Percentiles rank a stretch among this genome's conserved stretches.
Evolutionary conservation across 2,888 invertebrate genomes (phyloP).

Genomic region (Strigamia crassipes): DNA sequence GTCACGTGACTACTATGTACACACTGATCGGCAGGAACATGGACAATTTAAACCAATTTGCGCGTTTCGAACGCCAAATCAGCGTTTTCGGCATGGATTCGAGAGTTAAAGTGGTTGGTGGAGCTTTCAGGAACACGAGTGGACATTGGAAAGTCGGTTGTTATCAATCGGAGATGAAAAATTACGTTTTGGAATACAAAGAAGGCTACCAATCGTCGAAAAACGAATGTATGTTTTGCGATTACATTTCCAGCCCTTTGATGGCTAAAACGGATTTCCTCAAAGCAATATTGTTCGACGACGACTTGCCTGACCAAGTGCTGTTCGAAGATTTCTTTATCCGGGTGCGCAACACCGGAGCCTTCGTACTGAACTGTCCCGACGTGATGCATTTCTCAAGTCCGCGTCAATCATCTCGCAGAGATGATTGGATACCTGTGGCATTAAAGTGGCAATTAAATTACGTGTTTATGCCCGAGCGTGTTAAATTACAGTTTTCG

Average conservation of each 20-base stretch:
- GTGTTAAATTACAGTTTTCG: slow-evolving; percentile 49
- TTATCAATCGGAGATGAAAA: slow-evolving; percentile 54
- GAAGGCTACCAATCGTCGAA: slow-evolving; percentile 52
- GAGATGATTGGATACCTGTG: slow-evolving; percentile 45
- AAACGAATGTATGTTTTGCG: slow-evolving; percentile 44
- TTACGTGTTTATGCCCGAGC: slow-evolving; percentile 5
- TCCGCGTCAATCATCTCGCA: not conserved
- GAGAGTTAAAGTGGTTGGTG: slow-evolving; percentile 52
- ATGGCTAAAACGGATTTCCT: slow-evolving; percentile 51
- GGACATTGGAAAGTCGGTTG: slow-evolving; percentile 56
- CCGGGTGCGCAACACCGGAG: slow-evolving; percentile 50
- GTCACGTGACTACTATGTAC: slow-evolving; percentile 43
- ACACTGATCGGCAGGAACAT: slow-evolving; percentile 32
- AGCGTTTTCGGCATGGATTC: slow-evolving; percentile 52
- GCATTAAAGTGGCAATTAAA: slow-evolving; percentile 47
- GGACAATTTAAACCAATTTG: slow-evolving; percentile 5
- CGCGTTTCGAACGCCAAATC: slow-evolving; percentile 54
- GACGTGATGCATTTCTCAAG: slow-evolving; percentile 55
- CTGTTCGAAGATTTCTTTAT: slow-evolving; percentile 56
- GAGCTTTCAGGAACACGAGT: slow-evolving; percentile 46
- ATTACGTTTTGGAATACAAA: slow-evolving; percentile 54
- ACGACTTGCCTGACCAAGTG: slow-evolving; percentile 50
- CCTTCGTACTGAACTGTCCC: slow-evolving; percentile 54
- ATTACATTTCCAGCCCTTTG: slow-evolving; percentile 17
- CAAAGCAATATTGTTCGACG: slow-evolving; percentile 51